Percentiles rank a stretch among this genome's conserved stretches.
Evolutionary conservation across 2,113 vertebrate species (phyloP).

Genomic region (Grammomys surdaster): DNA sequence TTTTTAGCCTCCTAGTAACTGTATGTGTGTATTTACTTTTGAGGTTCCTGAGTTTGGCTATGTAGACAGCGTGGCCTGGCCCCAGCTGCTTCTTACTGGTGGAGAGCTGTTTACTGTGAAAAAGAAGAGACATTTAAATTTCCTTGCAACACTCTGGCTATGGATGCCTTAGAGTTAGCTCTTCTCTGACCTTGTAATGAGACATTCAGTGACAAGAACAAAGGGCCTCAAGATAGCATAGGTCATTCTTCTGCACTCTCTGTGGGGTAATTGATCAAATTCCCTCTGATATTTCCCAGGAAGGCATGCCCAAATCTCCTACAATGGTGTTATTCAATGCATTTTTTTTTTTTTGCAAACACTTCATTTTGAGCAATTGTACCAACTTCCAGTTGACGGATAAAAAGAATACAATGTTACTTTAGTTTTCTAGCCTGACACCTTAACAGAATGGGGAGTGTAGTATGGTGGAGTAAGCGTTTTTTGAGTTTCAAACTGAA

Average conservation of each 20-base stretch:
- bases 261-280: background rate
- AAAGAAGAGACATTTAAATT: background rate
- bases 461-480: background rate
- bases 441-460: background rate
- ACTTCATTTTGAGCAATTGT: background rate
- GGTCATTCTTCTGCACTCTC: background rate
- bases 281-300: background rate
- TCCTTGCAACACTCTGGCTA: conserved; percentile 1
- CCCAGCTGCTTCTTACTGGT: background rate
- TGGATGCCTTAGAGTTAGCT: background rate
- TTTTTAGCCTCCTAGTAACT: background rate
- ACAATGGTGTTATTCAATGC: background rate
- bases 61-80: background rate
- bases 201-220: background rate
- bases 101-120: background rate
- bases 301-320: background rate
- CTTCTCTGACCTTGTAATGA: conserved; percentile 3
- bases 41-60: background rate
- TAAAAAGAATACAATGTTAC: background rate
- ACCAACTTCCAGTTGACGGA: background rate
- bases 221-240: background rate
- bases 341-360: background rate
- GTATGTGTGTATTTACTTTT: background rate
- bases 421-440: background rate
- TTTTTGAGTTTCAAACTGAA: background rate